Percentiles rank a stretch among this genome's conserved stretches.
Conservation (phyloP, 2,888 invertebrate genomes). For the Dorcus parallelipipedus region DNA sequence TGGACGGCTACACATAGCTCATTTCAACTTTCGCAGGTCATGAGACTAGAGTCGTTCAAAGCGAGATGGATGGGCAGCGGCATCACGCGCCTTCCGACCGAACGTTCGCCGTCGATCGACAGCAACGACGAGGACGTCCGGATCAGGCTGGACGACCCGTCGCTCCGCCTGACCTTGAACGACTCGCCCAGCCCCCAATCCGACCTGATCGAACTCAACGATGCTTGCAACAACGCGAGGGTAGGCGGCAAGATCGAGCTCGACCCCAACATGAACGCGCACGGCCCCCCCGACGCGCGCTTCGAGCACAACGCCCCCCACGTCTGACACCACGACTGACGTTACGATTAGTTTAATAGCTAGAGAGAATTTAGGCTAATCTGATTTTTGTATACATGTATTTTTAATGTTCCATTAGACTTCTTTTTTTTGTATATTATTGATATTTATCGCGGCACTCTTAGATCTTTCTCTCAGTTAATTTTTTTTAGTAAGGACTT, state of each 20-base stretch:
- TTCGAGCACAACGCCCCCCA: constrained; percentile 21
- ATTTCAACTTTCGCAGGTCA: constrained; percentile 54
- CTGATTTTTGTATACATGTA: no score
- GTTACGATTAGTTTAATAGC: no score
- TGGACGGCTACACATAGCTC: no score
- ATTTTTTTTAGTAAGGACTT: no score
- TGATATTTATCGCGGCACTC: no score
- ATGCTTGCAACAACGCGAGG: constrained; percentile 22
- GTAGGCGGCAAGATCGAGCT: constrained; percentile 28
- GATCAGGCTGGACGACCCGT: constrained; percentile 45
- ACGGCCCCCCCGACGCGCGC: constrained; percentile 26
- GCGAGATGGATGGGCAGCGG: constrained; percentile 55
- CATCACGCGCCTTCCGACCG: constrained; percentile 35
- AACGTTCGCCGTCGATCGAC: constrained; percentile 42
- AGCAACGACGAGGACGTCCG: constrained; percentile 44
- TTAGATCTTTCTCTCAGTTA: no score
- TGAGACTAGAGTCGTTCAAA: constrained; percentile 69
- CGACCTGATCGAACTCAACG: constrained; percentile 32
- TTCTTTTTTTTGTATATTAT: no score
- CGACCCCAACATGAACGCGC: constrained; percentile 40
- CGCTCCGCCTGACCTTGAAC: constrained; percentile 40
- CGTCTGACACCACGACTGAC: constrained; percentile 25
- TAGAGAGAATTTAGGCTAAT: no score
- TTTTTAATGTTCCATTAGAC: no score
- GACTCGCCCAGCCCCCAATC: constrained; percentile 33